These are phyloP conservation scores for Apodemia duryi DNA, from an alignment of 2,888 invertebrate species.

Conservation along the genomic window DNA sequence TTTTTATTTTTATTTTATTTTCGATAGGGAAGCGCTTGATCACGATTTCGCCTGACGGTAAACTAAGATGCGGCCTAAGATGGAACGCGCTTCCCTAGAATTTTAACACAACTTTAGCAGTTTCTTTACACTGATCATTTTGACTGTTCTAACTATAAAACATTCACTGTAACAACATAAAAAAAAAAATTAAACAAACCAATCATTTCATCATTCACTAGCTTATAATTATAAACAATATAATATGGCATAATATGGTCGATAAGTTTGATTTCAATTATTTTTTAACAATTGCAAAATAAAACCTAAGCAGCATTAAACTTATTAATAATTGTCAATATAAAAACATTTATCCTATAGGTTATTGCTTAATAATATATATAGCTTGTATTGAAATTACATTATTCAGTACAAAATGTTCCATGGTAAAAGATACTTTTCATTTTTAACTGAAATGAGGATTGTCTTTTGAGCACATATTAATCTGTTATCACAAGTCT, in stretches of 20 bases:
- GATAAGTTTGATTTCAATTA: conserved; percentile 70
- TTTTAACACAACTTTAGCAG: background rate
- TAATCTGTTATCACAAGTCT: conserved; percentile 74
- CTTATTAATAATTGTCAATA: conserved; percentile 77
- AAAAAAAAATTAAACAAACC: conserved; percentile 58
- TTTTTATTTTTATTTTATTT: no score
- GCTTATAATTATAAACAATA: conserved; percentile 74
- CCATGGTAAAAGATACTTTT: conserved; percentile 58
- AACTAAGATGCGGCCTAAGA: no score
- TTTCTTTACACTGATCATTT: conserved; percentile 1
- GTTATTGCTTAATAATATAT: conserved; percentile 76
- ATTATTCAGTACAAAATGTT: conserved; percentile 76
- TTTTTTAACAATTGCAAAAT: conserved; percentile 72
- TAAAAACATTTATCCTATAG: conserved; percentile 77
- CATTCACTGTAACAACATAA: conserved; percentile 29
- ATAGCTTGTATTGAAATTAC: conserved; percentile 68
- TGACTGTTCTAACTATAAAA: conserved; percentile 21
- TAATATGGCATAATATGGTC: conserved; percentile 76
- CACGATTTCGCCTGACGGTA: no score
- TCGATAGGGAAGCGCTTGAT: no score
- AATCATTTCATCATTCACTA: conserved; percentile 54
- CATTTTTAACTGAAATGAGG: conserved; percentile 59
- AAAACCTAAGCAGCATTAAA: conserved; percentile 74
- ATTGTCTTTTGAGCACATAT: conserved; percentile 76
- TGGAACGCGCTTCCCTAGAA: no score